Evolutionary conservation across 2,113 vertebrate species (phyloP), one percentile per base, ranked within the genome.

Genomic region (Eptesicus fuscus): DNA sequence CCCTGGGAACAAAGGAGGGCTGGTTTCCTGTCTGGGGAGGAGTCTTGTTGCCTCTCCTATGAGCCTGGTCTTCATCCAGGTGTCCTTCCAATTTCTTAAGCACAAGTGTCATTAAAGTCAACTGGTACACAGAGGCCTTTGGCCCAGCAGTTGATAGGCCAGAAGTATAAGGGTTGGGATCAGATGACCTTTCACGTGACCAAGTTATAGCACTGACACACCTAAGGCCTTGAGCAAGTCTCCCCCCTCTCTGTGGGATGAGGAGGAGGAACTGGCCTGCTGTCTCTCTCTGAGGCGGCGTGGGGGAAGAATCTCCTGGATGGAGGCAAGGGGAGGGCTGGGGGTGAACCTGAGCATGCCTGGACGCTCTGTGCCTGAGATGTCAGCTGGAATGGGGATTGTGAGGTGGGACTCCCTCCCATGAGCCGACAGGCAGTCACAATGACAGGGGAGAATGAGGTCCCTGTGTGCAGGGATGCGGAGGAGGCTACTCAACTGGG

Each of bases 201-300:
- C 5, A 5, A 30, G n/a, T 28, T 79, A 2, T 3, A 28, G n/a
- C 2, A 30, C 28, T 8, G 8, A 4, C 0, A 23, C 61, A 13
- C 30, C 40, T 47, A 23, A 22, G 47, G 40, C 23, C 37, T 6
- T 5, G 25, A 0, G 23, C 3, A 10, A 65, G 20, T 32, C 17
- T 28, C 37, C 9, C 40, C n/a, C 5, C 7, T n/a, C 30, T 73
- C 4, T 67, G 42, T 12, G 59, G 80, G 77, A 35, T 4, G 59
- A 77, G 10, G 37, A 67, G 28, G 22, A 49, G 4, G 17, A 22
- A 42, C 77, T 59, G 32, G 23, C 63, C 17, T 83, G 67, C 40
- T 63, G 40, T 77, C 23, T 78, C n/a, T n/a, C n/a, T n/a, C 30
- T 82, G 67, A 53, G 14, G 47, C 0, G 37, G 61, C 32, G 9